Conservation (phyloP, 2,797 vertebrate genomes). For the Platyrinchus mystaceus region DNA sequence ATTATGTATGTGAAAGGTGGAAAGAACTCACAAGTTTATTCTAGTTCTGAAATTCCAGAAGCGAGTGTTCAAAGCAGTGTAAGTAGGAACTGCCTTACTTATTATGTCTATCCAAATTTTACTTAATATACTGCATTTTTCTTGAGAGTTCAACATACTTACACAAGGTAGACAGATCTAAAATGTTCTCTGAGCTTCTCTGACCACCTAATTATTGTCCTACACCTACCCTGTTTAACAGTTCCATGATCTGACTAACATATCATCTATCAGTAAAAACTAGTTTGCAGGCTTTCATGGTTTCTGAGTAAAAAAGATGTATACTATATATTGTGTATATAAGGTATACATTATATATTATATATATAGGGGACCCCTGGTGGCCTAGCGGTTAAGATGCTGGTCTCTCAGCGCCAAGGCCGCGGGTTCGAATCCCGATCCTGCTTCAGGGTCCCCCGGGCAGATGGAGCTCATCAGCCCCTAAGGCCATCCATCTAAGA, state of each 20-base stretch:
- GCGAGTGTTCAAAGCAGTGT: not conserved
- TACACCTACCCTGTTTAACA: not conserved
- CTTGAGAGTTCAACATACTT: not conserved
- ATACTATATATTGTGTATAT: not conserved
- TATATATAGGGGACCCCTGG: too few relatives aligned
- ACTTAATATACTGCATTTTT: not conserved
- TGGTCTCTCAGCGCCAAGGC: too few relatives aligned
- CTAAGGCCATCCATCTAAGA: too few relatives aligned
- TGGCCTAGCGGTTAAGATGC: too few relatives aligned
- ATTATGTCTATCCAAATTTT: not conserved
- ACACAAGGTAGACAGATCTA: not conserved
- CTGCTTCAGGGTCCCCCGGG: too few relatives aligned
- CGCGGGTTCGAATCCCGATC: too few relatives aligned
- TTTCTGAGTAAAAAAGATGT: not conserved
- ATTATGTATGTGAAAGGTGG: not conserved
- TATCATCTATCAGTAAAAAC: not conserved
- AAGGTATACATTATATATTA: not conserved
- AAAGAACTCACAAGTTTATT: not conserved
- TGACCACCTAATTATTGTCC: not conserved
- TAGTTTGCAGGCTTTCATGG: not conserved
- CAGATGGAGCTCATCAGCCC: too few relatives aligned
- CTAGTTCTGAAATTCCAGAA: not conserved
- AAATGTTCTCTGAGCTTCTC: not conserved
- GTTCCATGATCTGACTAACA: not conserved
- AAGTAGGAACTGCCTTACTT: not conserved